phyloP scores from a whole-genome alignment of 2,113 vertebrate species.

The human (Homo sapiens) region GRCh38 chr14:83463001-83463500 shows the following conservation, averaged over 20 bases:
- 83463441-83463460: not conserved
- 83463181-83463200: not conserved
- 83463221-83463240: not conserved
- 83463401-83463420: not conserved
- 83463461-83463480: not conserved
- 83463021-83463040: not conserved
- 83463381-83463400: not conserved
- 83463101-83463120: not conserved
- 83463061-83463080: not conserved
- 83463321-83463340: not conserved
- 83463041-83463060: not conserved
- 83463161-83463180: accelerated
- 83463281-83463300: not conserved
- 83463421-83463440: not conserved
- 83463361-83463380: not conserved
- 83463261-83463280: accelerated
- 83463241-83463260: not conserved
- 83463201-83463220: not conserved
- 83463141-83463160: not conserved
- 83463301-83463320: not conserved
- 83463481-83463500: not conserved
- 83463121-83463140: not conserved
- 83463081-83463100: not conserved
- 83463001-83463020: not conserved
- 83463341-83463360: not conserved